These are phyloP conservation scores for Fulica atra DNA, from an alignment of 2,113 vertebrate genomes.

Conservation along the genomic window DNA sequence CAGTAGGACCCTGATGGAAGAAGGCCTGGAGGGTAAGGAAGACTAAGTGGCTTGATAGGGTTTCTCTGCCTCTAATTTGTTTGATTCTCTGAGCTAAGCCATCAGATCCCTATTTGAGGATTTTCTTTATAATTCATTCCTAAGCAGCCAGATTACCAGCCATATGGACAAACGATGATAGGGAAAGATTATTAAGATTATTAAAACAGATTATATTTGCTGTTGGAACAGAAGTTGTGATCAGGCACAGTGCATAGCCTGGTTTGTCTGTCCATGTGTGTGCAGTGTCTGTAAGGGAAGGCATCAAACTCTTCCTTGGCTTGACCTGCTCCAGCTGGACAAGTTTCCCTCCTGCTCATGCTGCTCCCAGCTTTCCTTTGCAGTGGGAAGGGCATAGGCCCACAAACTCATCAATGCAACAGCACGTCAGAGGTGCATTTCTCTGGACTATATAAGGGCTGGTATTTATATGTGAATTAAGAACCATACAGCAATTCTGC, in stretches of 20 bases:
- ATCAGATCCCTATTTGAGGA: slow-evolving; percentile 62
- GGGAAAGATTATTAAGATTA: slow-evolving; percentile 59
- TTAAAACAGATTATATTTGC: slow-evolving; percentile 57
- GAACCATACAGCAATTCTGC: not conserved
- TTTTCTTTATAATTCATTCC: slow-evolving; percentile 57
- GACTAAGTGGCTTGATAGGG: slow-evolving; percentile 12
- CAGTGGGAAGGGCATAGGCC: not conserved
- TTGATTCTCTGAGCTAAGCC: slow-evolving; percentile 49
- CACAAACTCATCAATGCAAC: not conserved
- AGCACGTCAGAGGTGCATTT: not conserved
- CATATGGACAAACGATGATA: slow-evolving; percentile 51
- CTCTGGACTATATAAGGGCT: not conserved
- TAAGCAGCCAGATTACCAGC: slow-evolving; percentile 61
- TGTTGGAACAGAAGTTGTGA: not conserved
- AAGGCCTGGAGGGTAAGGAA: not conserved
- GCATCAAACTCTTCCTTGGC: not conserved
- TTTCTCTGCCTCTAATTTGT: slow-evolving; percentile 36
- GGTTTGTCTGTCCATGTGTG: not conserved
- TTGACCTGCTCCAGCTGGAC: not conserved
- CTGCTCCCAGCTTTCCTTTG: not conserved
- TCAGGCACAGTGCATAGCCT: not conserved
- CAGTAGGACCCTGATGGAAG: not conserved
- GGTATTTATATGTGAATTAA: not conserved
- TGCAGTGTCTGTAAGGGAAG: not conserved
- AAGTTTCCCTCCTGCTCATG: not conserved